phyloP scores from a whole-genome alignment of 2,797 vertebrate species.

The Peromyscus eremicus region DNA sequence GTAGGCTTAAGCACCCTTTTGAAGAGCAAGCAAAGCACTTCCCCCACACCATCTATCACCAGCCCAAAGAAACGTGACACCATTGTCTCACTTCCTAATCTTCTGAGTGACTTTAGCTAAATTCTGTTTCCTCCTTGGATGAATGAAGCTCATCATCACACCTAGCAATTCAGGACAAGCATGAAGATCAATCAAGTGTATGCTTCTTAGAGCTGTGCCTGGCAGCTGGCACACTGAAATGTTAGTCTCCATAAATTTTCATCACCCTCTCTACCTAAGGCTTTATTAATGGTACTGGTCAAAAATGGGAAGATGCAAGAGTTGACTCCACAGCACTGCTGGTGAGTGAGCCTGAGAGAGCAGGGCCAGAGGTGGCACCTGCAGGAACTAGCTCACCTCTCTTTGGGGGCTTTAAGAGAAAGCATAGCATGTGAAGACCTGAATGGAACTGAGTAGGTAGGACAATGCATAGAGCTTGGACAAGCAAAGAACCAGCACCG shows the following conservation, averaged over 20 bases:
- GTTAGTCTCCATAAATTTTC: neutral
- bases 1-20: rapidly evolving
- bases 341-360: rapidly evolving
- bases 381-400: neutral
- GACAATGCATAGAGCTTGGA: neutral
- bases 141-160: neutral
- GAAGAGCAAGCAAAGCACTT: neutral
- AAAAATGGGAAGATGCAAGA: neutral
- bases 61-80: neutral
- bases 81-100: neutral
- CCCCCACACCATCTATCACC: rapidly evolving
- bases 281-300: neutral
- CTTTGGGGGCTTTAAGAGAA: neutral
- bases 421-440: rapidly evolving
- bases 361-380: rapidly evolving
- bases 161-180: rapidly evolving
- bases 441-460: neutral
- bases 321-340: rapidly evolving
- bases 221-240: neutral
- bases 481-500: rapidly evolving
- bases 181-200: neutral
- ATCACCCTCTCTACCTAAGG: neutral
- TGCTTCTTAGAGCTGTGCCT: neutral
- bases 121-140: neutral
- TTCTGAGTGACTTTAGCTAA: neutral